Evolutionary conservation across 1,140 invertebrate genomes (phyloP).

Genomic region (Diprion similis): DNA sequence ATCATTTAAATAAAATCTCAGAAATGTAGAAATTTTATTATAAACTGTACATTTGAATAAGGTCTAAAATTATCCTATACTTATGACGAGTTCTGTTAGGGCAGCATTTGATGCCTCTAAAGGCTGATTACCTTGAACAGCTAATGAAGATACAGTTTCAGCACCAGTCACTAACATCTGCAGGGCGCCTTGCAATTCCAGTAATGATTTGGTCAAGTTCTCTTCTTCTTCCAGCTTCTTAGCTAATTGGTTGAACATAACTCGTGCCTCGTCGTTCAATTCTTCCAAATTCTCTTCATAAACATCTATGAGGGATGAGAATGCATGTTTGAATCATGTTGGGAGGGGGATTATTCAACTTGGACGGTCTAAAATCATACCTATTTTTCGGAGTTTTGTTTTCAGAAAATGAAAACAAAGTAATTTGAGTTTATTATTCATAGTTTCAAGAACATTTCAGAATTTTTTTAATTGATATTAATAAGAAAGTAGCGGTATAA

Average conservation of each 20-base stretch:
- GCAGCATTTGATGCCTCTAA: conserved; percentile 67
- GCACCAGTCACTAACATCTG: conserved; percentile 71
- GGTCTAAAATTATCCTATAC: conserved; percentile 56
- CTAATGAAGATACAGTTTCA: conserved; percentile 43
- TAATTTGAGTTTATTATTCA: no score
- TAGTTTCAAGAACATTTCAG: no score
- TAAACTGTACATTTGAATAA: not conserved
- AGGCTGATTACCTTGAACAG: conserved; percentile 48
- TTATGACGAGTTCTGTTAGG: conserved; percentile 68
- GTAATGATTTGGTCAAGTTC: conserved; percentile 66
- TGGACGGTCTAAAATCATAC: no score
- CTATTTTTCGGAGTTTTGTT: no score
- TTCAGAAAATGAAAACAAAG: no score
- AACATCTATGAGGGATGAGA: conserved; percentile 59
- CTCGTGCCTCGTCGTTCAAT: conserved; percentile 65
- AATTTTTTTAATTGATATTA: no score
- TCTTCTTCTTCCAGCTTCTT: conserved; percentile 72
- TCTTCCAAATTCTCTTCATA: conserved; percentile 69
- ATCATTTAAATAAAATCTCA: no score
- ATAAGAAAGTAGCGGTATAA: no score
- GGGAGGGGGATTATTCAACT: no score
- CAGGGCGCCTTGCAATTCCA: conserved; percentile 73
- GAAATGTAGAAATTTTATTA: not conserved
- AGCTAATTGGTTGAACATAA: conserved; percentile 67
- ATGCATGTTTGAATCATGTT: no score